These are phyloP conservation scores for Anguilla rostrata DNA, from an alignment of 2,113 vertebrate species.

Conservation along the genomic window DNA sequence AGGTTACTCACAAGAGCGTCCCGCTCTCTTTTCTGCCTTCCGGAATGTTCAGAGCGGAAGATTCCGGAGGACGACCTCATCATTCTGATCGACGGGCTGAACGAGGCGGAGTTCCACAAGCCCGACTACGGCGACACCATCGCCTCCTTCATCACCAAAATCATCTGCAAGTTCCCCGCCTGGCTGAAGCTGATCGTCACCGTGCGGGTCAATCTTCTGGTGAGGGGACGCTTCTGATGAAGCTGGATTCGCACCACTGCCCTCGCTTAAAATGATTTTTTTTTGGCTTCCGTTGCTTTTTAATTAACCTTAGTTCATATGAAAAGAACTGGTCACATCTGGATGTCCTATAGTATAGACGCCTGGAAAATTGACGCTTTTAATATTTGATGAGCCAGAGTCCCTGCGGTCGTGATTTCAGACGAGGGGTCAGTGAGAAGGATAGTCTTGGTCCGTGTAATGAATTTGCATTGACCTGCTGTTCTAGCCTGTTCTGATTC, in stretches of 20 bases:
- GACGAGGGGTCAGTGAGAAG: neutral
- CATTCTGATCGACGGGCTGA: slow-evolving; percentile 93
- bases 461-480: neutral
- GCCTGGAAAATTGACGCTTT: neutral
- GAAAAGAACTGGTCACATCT: neutral
- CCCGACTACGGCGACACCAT: slow-evolving; percentile 97
- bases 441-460: neutral
- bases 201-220: slow-evolving; percentile 88
- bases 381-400: neutral
- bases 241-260: neutral
- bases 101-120: slow-evolving; percentile 98
- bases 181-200: slow-evolving; percentile 97
- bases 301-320: neutral
- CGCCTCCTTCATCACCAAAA: slow-evolving; percentile 88
- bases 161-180: slow-evolving; percentile 84
- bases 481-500: neutral
- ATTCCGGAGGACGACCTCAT: slow-evolving; percentile 93
- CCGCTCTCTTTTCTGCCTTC: neutral
- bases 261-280: neutral
- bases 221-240: slow-evolving; percentile 52
- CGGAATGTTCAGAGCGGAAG: slow-evolving; percentile 75
- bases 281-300: neutral
- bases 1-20: neutral
- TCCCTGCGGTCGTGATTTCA: neutral
- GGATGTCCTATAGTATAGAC: neutral